Conservation (phyloP, 2,797 vertebrate genomes). For the Ceyx erithaca region DNA sequence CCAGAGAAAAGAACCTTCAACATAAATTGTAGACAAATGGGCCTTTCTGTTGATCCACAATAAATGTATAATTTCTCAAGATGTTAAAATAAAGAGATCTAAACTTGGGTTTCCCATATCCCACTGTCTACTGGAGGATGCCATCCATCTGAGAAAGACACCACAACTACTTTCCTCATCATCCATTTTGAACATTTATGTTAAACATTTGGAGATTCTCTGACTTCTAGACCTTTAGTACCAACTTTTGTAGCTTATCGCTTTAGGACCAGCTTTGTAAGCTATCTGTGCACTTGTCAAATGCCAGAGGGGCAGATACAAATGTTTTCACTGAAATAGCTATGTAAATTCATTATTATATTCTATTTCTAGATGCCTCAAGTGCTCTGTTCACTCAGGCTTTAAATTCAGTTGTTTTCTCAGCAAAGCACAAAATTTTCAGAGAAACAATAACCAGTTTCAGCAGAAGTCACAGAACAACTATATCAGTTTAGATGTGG, state of each 20-base stretch:
- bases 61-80: background rate
- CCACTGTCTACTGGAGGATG: background rate
- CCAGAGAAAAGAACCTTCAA: background rate
- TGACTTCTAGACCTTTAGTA: background rate
- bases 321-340: background rate
- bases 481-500: background rate
- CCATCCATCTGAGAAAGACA: background rate
- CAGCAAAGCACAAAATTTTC: background rate
- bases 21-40: background rate
- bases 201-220: background rate
- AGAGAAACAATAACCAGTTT: background rate
- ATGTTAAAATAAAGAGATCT: background rate
- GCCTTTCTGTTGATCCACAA: background rate
- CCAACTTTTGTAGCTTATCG: background rate
- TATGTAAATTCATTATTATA: background rate
- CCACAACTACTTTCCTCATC: background rate
- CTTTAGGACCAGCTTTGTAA: background rate
- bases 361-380: background rate
- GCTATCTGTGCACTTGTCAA: background rate
- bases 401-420: background rate
- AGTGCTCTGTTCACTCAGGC: background rate
- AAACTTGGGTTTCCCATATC: background rate
- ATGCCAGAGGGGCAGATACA: accelerated
- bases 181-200: background rate
- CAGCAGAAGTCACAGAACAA: background rate